phyloP scores from a whole-genome alignment of 2,113 vertebrate genomes.

The Phalacrocorax carbo region DNA sequence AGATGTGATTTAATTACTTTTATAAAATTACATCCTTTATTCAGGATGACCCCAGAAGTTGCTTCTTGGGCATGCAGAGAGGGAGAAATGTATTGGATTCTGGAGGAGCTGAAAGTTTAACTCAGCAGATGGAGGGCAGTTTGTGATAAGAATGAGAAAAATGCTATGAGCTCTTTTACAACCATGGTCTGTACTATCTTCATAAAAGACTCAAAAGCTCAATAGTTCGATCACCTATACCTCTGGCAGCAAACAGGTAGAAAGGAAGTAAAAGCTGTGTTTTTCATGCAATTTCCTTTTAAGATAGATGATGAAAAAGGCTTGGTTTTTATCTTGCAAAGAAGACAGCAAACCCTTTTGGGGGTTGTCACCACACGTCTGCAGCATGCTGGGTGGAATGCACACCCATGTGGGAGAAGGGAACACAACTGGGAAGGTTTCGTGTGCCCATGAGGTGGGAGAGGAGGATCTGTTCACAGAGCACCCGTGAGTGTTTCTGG shows the following conservation, averaged over 20 bases:
- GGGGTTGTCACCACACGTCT: fast-evolving
- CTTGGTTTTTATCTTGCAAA: not conserved
- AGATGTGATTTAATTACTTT: not conserved
- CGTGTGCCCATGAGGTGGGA: not conserved
- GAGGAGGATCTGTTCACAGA: not conserved
- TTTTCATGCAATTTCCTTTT: not conserved
- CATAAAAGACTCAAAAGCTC: not conserved
- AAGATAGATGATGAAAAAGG: not conserved
- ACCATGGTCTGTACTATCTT: not conserved
- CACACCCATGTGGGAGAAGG: not conserved
- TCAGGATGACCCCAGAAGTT: not conserved
- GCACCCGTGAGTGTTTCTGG: fast-evolving
- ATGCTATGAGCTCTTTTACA: not conserved
- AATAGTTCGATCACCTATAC: not conserved
- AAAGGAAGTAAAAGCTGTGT: not conserved
- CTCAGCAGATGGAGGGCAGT: not conserved
- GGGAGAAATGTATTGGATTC: not conserved
- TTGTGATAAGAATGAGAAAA: not conserved
- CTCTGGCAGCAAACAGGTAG: not conserved
- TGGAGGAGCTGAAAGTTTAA: not conserved
- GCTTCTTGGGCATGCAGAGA: not conserved
- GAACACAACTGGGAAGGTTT: not conserved
- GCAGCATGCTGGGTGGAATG: not conserved
- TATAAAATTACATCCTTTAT: not conserved
- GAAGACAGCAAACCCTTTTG: not conserved